These are phyloP conservation scores for Aplodontia rufa DNA, from an alignment of 2,113 vertebrate genomes.

Conservation along the genomic window DNA sequence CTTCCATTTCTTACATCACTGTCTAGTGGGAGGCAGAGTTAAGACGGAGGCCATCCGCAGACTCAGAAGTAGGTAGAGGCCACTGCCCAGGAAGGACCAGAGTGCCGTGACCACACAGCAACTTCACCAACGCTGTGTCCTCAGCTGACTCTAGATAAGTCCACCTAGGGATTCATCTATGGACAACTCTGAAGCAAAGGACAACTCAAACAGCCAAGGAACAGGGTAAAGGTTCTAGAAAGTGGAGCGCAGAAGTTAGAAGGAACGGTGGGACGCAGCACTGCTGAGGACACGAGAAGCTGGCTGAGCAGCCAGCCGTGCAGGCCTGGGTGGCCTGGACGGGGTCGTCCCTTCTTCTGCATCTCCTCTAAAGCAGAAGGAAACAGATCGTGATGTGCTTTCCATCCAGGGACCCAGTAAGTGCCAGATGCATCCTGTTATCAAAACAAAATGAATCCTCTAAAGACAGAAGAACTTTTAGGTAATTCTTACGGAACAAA, in stretches of 20 bases:
- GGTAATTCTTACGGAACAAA: background rate
- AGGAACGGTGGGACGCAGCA: no score
- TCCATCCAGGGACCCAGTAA: constrained; percentile 16
- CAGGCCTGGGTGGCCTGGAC: background rate
- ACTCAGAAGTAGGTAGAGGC: background rate
- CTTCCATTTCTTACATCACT: background rate
- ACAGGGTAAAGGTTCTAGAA: background rate
- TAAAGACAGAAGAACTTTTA: background rate
- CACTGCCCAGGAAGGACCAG: background rate
- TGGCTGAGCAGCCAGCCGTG: no score
- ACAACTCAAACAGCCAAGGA: background rate
- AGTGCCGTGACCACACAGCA: background rate
- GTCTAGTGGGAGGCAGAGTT: background rate
- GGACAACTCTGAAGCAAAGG: background rate
- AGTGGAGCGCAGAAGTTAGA: background rate
- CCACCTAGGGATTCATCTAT: background rate
- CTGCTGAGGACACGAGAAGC: background rate
- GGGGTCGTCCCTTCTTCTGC: background rate
- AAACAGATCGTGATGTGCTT: background rate
- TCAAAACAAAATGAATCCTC: background rate
- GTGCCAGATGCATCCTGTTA: background rate
- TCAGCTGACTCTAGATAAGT: background rate
- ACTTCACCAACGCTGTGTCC: background rate
- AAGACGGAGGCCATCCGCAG: background rate
- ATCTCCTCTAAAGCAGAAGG: background rate